These are phyloP conservation scores for Chloroceryle aenea DNA, from an alignment of 2,113 vertebrate species.

Conservation along the genomic window DNA sequence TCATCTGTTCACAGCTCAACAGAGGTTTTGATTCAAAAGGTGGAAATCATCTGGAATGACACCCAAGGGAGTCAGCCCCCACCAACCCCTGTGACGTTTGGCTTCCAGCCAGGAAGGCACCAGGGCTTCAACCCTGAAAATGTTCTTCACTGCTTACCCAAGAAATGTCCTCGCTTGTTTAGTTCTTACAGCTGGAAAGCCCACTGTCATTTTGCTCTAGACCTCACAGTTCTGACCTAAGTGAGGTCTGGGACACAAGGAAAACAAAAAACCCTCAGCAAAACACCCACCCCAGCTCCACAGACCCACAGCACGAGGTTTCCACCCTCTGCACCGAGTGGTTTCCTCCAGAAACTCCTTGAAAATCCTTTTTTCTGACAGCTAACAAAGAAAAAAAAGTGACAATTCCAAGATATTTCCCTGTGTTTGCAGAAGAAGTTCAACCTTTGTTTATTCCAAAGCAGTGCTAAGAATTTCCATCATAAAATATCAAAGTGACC, in stretches of 20 bases:
- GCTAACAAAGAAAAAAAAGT: not conserved
- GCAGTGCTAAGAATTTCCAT: not conserved
- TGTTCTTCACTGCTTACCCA: not conserved
- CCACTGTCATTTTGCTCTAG: not conserved
- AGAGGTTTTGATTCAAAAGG: not conserved
- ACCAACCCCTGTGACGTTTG: not conserved
- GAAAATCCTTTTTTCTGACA: not conserved
- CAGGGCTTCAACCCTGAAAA: not conserved
- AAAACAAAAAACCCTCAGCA: not conserved
- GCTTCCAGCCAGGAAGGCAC: not conserved
- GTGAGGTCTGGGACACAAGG: not conserved
- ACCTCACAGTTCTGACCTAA: not conserved
- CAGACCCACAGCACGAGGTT: not conserved
- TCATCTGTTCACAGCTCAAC: conserved; percentile 45
- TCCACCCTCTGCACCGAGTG: not conserved
- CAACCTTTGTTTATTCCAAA: not conserved
- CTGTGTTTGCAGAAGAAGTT: not conserved
- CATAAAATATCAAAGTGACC: not conserved
- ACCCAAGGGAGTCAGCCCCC: not conserved
- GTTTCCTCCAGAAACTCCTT: not conserved
- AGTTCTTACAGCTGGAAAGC: not conserved
- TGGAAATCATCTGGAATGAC: not conserved
- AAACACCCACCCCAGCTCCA: not conserved
- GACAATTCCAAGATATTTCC: not conserved
- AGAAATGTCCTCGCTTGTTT: not conserved